Base-by-base conservation (phyloP, 2,888 invertebrate species). In the Dinocampus coccinellae region DNA sequence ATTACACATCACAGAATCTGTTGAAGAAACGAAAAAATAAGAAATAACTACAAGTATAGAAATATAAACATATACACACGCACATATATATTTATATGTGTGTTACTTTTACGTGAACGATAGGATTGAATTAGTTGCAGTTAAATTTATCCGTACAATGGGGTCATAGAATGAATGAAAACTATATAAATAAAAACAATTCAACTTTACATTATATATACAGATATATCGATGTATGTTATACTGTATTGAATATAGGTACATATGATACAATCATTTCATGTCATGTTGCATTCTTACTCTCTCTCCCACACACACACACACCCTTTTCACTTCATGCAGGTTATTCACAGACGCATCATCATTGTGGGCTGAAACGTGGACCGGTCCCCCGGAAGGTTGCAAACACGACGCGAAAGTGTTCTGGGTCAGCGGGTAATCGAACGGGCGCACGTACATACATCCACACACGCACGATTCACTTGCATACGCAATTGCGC, bases 341-440 rank as follows among this genome's bases (percentile, higher is more conserved):
- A 24, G 22, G 52, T 52, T 60, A 62, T 62, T 24, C 62, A 62
- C 16, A 61, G 60, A 63, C 65, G 34, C 63, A 39, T 39, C 39
- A 39, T 39, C 39, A 39, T 39, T n/a, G 39, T 39, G n/a, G 39
- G 39, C 13, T 39, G 39, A 39, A n/a, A n/a, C 58, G 52, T 34
- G 62, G 34, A 66, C 69, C 64, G 72, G 55, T 29, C 29, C 39
- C 66, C 70, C 70, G 72, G 74, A 77, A 76, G 75, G 75, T 75
- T 75, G 68, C 70, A 73, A n/a, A n/a, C 72, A 62, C 70, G 69
- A 70, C 72, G 74, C 71, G 69, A 73, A 39, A 65, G 65, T 60
- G 61, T 70, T 71, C 62, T 77, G 76, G 77, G 77, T 77, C 77
- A 77, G 71, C 76, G 75, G 77, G 76, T 77, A 77, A 77, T 77